Base-by-base conservation (phyloP, 2,797 vertebrate species). In the Chelidonichthys spinosus region DNA sequence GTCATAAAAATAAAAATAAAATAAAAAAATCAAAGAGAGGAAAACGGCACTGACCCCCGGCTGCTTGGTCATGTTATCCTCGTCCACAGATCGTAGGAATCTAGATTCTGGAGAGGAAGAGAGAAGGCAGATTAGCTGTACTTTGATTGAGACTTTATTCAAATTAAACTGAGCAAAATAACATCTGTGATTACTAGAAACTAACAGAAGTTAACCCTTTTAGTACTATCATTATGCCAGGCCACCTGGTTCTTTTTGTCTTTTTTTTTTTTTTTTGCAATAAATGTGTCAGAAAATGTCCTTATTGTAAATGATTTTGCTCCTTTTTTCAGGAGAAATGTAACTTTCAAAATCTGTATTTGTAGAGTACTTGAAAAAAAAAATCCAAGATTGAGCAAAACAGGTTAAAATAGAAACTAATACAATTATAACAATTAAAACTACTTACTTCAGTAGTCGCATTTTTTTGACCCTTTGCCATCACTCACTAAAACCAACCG, bases 21-120 rank as follows among this genome's bases (percentile, higher is more conserved):
- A 25, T 25, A 25, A 25, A 53, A 67, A 58, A 72, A 42, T 42
- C 5, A 33, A 67, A 79, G 49, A 56, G 32, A 7, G 67, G 15
- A 14, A 56, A 70, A 68, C 6, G 35, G 62, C 69, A 91, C 96
- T 90, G 89, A 98, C 97, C 97, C 98, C 97, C 15, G 98, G 97
- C 85, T 99, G 97, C 88, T 99, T 99, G 53, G 98, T 99, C 97
- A 98, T 97, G 83, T 98, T 99, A 87, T 99, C 97, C 87, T 97
- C 97, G 42, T 97, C 95, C 92, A 98, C 90, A 14, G 97, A 99
- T 47, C 97, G 95, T 49, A 99, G 94, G 87, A 99, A 99, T 87
- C 96, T 94, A 50, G 97, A 99, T 90, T 99, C 97, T 98, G 85
- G 50, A 71, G 69, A 55, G 3, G 18, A 63, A 49, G 32, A 37